A percentile compares a stretch with the other conserved stretches of the same genome.
phyloP scores from a whole-genome alignment of 35 echinoderm and acorn worm species.

The Strongylocentrotus purpuratus region DNA sequence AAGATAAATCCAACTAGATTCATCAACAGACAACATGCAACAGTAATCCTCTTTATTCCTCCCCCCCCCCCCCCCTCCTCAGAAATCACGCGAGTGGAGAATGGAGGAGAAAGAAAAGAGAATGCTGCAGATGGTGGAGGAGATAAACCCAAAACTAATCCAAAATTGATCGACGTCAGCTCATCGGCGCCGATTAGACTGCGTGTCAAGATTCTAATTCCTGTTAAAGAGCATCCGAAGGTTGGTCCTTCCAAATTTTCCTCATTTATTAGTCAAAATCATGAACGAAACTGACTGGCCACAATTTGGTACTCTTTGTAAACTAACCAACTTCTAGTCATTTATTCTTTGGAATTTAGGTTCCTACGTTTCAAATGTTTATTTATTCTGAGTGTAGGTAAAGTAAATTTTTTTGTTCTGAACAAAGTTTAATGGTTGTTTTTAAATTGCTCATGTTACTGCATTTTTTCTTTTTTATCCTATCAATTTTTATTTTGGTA shows the following conservation, averaged over 20 bases:
- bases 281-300: too few species aligned
- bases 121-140: background rate
- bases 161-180: slow-evolving; percentile 51
- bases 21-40: too few species aligned
- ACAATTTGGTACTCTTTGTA: too few species aligned
- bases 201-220: slow-evolving; percentile 56
- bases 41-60: too few species aligned
- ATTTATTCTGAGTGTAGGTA: background rate
- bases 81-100: slow-evolving; percentile 10
- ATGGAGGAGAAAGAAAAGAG: background rate
- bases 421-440: too few species aligned
- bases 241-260: background rate
- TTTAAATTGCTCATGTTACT: too few species aligned
- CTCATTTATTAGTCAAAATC: background rate
- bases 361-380: too few species aligned
- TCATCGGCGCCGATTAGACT: slow-evolving; percentile 52
- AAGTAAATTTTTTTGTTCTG: background rate
- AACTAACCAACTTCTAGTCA: too few species aligned
- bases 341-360: too few species aligned
- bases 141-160: background rate
- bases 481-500: background rate
- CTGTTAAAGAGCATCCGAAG: slow-evolving; percentile 72
- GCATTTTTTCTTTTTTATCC: slow-evolving; percentile 13
- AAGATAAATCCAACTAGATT: too few species aligned
- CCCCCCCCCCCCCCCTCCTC: too few species aligned